A percentile compares a stretch with the other conserved stretches of the same genome.
These are phyloP conservation scores for Heteronetta atricapilla DNA, from an alignment of 2,113 vertebrate genomes.

Conservation along the genomic window DNA sequence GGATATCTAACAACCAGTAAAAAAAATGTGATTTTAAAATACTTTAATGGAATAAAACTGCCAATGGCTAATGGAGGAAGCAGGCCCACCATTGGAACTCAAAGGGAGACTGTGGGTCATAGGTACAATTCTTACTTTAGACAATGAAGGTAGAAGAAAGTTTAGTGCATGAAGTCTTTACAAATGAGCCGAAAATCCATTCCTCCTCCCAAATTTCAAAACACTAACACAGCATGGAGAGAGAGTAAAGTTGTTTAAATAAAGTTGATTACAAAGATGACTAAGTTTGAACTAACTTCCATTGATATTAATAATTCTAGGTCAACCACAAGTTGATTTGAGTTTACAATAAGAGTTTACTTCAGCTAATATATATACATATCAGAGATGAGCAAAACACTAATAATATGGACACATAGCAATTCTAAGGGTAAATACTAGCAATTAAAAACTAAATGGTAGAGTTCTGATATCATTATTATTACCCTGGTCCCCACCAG, in stretches of 20 bases:
- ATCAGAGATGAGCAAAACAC: not conserved
- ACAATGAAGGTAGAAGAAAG: not conserved
- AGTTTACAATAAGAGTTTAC: not conserved
- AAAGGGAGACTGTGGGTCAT: not conserved
- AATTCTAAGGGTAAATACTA: not conserved
- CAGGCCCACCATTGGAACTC: not conserved
- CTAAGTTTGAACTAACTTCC: not conserved
- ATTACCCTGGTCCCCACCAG: not conserved
- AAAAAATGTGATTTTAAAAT: not conserved
- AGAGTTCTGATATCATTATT: not conserved
- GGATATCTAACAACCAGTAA: not conserved
- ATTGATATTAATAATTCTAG: not conserved
- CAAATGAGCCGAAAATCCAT: not conserved
- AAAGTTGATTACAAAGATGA: not conserved
- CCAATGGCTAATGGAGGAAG: not conserved
- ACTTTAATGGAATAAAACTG: not conserved
- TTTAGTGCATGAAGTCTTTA: not conserved
- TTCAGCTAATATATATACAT: not conserved
- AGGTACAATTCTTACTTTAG: not conserved
- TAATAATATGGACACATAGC: not conserved
- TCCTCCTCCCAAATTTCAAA: not conserved
- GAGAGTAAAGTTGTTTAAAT: not conserved
- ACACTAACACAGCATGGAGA: not conserved
- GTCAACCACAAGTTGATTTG: not conserved
- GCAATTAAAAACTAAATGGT: not conserved